Evolutionary conservation across 2,113 vertebrate genomes (phyloP), one percentile per base, ranked within the genome.

Genomic region (Ellobius talpinus): DNA sequence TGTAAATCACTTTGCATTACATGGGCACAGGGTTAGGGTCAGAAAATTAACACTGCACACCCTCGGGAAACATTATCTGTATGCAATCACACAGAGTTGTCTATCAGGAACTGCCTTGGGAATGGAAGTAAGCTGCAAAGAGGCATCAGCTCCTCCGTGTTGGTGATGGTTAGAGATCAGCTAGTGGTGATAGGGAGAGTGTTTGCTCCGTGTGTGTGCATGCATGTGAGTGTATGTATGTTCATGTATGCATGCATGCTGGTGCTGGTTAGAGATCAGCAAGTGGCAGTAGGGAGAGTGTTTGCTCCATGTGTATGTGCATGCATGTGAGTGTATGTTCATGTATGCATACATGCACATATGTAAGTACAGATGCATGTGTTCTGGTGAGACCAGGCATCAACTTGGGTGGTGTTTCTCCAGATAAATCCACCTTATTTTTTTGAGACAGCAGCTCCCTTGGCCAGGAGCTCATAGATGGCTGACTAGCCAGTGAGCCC

Each of bases 101-200:
- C 65, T 31, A 13, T 17, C 45, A 68, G 65, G 36, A 90, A 58
- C 0, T 47, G 24, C 21, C 16, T 19, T 81, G 42, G 58, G 87
- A 61, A 87, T 7, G 13, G 29, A 66, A 11, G 5, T 52, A 1
- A 39, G 24, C 39, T 70, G 19, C 52, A 29, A 68, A 93, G 9
- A 55, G 39, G 47, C 3, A 24, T 13, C 1, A 8, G 29, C 5
- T 72, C 70, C 7, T 45, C 23, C 11, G 12, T 21, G 17, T 3
- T n/a, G 33, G 1, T 36, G 68, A 0, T 36, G 39, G 39, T 21
- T 23, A 12, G 33, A 19, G 47, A 52, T 42, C 9, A 61, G 5
- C 0, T 7, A 36, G 26, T 0, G 31, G 26, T 0, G 31, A 12
- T 10, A 9, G 29, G 1, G 16, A 29, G 2, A 0, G 2, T 1